These are phyloP conservation scores for Orchestes rusci DNA, from an alignment of 2,888 invertebrate species.

Conservation along the genomic window DNA sequence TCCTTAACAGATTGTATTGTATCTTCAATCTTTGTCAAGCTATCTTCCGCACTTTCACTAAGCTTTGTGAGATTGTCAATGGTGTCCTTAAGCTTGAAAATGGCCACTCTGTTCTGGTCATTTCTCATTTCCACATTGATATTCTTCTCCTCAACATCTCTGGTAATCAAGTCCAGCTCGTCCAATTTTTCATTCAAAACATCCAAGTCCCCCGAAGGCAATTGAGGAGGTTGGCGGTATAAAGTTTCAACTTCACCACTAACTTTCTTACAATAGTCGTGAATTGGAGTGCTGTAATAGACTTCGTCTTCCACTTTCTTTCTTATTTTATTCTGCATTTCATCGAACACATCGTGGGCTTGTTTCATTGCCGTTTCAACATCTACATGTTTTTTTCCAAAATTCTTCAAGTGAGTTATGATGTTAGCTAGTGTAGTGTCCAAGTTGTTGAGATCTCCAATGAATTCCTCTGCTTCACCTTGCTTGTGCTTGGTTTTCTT, in stretches of 20 bases:
- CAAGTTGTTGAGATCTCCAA: constrained; percentile 9
- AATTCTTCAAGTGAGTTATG: constrained; percentile 30
- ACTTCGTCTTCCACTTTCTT: constrained; percentile 24
- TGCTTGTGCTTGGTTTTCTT: constrained; percentile 37
- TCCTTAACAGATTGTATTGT: constrained; percentile 28
- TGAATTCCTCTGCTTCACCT: constrained; percentile 7
- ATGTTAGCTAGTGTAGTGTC: too few relatives aligned
- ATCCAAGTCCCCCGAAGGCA: constrained; percentile 28
- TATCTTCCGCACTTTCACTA: constrained; percentile 23
- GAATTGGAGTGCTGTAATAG: constrained; percentile 31
- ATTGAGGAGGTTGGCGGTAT: constrained; percentile 24
- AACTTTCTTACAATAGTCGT: constrained; percentile 39
- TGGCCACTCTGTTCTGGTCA: constrained; percentile 25
- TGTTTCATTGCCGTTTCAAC: constrained; percentile 48
- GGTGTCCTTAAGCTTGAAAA: constrained; percentile 27
- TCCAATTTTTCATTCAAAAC: constrained; percentile 30
- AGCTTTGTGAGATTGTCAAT: constrained; percentile 29
- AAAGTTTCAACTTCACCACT: constrained; percentile 38
- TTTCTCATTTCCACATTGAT: constrained; percentile 29
- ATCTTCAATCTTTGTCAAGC: constrained; percentile 24
- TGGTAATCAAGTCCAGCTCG: constrained; percentile 27
- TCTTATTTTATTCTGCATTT: constrained; percentile 39
- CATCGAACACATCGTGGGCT: constrained; percentile 45
- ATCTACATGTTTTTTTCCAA: constrained; percentile 46
- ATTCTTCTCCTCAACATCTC: constrained; percentile 25